Evolutionary conservation across 2,797 vertebrate genomes (phyloP).

Genomic region (Strix occidentalis): DNA sequence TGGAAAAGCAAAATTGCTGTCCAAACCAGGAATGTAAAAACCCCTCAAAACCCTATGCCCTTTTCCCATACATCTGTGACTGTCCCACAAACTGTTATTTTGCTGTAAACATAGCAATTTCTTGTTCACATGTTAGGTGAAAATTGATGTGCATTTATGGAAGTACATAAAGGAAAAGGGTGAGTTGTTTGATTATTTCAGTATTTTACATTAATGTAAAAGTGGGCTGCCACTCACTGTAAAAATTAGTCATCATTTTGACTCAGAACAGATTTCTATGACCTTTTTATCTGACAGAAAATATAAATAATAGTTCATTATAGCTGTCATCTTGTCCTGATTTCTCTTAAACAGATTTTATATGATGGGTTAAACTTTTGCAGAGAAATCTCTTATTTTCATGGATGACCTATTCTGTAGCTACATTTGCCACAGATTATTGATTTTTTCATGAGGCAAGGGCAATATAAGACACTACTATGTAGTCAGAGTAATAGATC

Average conservation of each 20-base stretch:
- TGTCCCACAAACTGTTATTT: neutral
- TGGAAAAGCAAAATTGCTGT: neutral
- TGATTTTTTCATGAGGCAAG: neutral
- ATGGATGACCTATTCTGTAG: neutral
- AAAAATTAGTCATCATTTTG: constrained; percentile 6
- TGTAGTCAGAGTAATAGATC: constrained; percentile 28
- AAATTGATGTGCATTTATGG: neutral
- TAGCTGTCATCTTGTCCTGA: neutral
- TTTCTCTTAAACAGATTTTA: constrained; percentile 21
- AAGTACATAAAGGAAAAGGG: neutral
- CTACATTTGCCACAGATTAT: neutral
- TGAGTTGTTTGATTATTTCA: constrained; percentile 1
- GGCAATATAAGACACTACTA: neutral
- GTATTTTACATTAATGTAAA: neutral
- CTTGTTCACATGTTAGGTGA: neutral
- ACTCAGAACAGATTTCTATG: neutral
- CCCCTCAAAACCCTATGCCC: neutral
- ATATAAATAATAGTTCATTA: constrained; percentile 29
- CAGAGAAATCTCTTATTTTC: constrained; percentile 15
- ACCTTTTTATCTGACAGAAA: constrained; percentile 21
- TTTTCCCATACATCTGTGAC: neutral
- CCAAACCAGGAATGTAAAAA: neutral
- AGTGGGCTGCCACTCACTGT: neutral
- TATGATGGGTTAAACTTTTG: constrained; percentile 1
- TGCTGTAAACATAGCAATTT: neutral